These are phyloP conservation scores for Gymnoscelis rufifasciata DNA, from an alignment of 2,888 invertebrate species.

Conservation along the genomic window DNA sequence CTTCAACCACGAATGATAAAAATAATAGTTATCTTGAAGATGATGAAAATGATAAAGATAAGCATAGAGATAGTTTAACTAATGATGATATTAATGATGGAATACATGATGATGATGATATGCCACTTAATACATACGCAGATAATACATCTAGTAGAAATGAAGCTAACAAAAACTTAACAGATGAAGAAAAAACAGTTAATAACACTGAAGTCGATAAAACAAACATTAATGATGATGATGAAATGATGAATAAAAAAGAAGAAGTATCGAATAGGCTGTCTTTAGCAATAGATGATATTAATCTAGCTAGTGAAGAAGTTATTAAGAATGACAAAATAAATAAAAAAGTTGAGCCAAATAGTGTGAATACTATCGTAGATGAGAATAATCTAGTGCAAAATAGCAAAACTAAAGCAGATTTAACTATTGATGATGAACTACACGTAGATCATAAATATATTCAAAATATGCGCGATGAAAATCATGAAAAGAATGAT, in stretches of 20 bases:
- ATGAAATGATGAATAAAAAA: neutral
- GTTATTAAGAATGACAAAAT: too few relatives aligned
- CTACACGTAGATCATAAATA: neutral
- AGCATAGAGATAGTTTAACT: constrained; percentile 1
- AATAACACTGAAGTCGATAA: neutral
- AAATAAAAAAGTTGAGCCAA: too few relatives aligned
- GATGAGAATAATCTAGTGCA: neutral
- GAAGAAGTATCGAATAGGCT: neutral
- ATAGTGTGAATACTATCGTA: neutral
- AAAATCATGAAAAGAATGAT: too few relatives aligned
- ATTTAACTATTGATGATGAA: neutral
- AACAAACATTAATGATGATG: neutral
- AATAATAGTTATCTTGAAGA: neutral
- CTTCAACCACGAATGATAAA: too few relatives aligned
- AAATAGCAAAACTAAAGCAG: neutral
- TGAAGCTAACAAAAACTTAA: too few relatives aligned
- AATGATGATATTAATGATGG: constrained; percentile 1
- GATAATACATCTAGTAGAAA: neutral
- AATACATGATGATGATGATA: neutral
- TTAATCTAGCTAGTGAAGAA: neutral
- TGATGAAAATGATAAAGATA: constrained; percentile 1
- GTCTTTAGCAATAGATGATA: neutral
- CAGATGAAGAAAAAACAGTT: neutral
- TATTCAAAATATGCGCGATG: neutral
- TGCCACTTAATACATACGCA: neutral